These are phyloP conservation scores for Sphaerodactylus townsendi DNA, from an alignment of 2,113 vertebrate species.

Conservation along the genomic window DNA sequence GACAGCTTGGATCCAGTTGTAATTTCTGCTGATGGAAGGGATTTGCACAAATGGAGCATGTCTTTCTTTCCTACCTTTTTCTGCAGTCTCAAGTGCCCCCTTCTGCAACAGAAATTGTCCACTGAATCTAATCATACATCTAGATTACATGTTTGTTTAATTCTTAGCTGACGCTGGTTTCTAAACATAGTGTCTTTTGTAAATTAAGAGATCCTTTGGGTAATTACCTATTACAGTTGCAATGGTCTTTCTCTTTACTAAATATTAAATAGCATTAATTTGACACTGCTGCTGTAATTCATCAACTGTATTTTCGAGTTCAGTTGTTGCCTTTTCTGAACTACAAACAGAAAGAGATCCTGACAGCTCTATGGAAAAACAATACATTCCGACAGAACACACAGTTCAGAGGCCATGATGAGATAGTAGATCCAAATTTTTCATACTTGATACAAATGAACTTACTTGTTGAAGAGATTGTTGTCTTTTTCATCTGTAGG, in stretches of 20 bases:
- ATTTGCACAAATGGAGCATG: too few relatives aligned
- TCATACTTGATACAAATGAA: too few relatives aligned
- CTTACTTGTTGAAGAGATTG: background rate
- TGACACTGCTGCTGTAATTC: background rate
- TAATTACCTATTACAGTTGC: background rate
- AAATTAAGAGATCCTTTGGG: background rate
- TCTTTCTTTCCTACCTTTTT: too few relatives aligned
- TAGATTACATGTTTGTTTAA: background rate
- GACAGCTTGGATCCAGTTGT: background rate
- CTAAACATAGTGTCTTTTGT: background rate
- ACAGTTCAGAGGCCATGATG: background rate
- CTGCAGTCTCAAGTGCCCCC: too few relatives aligned
- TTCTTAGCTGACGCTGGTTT: background rate
- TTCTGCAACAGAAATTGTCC: too few relatives aligned
- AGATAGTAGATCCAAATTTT: background rate
- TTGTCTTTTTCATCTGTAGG: background rate
- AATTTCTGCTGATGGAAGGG: too few relatives aligned
- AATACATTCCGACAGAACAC: background rate
- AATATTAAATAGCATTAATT: background rate
- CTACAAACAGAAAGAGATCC: fast-evolving
- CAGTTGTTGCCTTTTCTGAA: background rate
- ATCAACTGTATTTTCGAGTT: background rate
- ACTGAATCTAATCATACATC: too few relatives aligned
- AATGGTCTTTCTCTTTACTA: background rate
- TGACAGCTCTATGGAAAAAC: fast-evolving